Evolutionary conservation across 2,113 vertebrate species (phyloP).

Genomic region (Sinosuthora webbiana): DNA sequence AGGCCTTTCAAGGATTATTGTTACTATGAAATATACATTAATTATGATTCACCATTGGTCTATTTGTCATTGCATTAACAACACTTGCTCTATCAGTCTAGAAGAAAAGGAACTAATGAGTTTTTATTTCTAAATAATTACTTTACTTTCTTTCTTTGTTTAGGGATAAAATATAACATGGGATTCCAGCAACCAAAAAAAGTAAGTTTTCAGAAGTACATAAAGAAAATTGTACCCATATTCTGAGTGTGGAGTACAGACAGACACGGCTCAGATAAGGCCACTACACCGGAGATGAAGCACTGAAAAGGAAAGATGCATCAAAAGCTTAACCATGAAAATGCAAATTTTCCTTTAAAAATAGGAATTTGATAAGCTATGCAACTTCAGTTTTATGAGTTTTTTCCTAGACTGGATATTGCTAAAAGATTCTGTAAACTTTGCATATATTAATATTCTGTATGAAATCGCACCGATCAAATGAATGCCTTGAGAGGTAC

Average conservation of each 20-base stretch:
- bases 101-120: background rate
- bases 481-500: background rate
- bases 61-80: background rate
- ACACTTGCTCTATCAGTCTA: background rate
- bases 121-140: conserved; percentile 19
- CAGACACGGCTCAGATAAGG: background rate
- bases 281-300: background rate
- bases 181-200: conserved; percentile 69
- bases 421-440: conserved; percentile 24
- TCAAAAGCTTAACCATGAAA: background rate
- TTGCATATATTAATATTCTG: background rate
- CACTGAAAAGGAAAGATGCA: background rate
- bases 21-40: background rate
- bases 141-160: conserved; percentile 59
- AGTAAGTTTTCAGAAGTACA: conserved; percentile 63
- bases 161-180: conserved; percentile 77
- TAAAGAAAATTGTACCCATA: background rate
- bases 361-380: background rate
- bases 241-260: background rate
- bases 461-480: background rate
- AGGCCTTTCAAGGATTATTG: background rate
- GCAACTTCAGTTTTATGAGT: background rate
- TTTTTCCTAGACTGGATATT: background rate
- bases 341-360: background rate
- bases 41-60: background rate